Percentiles rank a stretch among this genome's conserved stretches.
Evolutionary conservation across 2,113 vertebrate genomes (phyloP).

Genomic region (Austrofundulus limnaeus): DNA sequence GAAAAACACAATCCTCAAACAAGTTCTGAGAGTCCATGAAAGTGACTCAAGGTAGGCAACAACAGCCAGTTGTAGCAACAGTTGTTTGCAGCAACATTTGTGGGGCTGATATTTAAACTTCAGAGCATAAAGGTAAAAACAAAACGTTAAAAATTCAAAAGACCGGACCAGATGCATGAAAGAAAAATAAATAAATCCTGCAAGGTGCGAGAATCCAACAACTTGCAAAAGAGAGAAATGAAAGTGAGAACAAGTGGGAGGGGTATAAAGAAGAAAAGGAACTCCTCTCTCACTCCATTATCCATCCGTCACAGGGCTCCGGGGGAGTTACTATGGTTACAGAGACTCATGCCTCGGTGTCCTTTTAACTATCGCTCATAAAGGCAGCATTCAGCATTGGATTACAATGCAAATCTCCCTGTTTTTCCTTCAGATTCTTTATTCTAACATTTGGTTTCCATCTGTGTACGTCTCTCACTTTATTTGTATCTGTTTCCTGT

Average conservation of each 20-base stretch:
- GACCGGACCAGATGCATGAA: slow-evolving; percentile 27
- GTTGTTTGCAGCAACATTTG: slow-evolving; percentile 47
- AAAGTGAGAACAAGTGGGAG: slow-evolving; percentile 71
- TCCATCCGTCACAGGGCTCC: slow-evolving; percentile 76
- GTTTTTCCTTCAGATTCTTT: slow-evolving; percentile 16
- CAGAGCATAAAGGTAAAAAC: slow-evolving; percentile 14
- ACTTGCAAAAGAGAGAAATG: slow-evolving; percentile 66
- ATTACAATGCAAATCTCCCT: slow-evolving; percentile 66
- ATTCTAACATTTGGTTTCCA: slow-evolving; percentile 36
- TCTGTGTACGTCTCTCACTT: slow-evolving; percentile 29
- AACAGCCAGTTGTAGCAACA: slow-evolving; percentile 52
- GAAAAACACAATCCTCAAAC: slow-evolving; percentile 60
- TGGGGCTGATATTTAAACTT: slow-evolving; percentile 53
- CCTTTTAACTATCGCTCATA: slow-evolving; percentile 81
- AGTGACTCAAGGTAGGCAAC: slow-evolving; percentile 49
- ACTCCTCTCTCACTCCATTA: slow-evolving; percentile 78
- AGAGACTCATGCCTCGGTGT: slow-evolving; percentile 77
- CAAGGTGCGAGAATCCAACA: slow-evolving; percentile 63
- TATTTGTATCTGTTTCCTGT: slow-evolving; percentile 18
- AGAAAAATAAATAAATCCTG: slow-evolving; percentile 57
- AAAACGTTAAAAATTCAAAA: slow-evolving; percentile 9
- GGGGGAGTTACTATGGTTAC: slow-evolving; percentile 78
- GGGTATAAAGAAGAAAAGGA: slow-evolving; percentile 71
- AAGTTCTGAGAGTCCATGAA: slow-evolving; percentile 67
- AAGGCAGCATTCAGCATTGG: slow-evolving; percentile 77